phyloP scores from a whole-genome alignment of 2,113 vertebrate genomes.

The Lathamus discolor region DNA sequence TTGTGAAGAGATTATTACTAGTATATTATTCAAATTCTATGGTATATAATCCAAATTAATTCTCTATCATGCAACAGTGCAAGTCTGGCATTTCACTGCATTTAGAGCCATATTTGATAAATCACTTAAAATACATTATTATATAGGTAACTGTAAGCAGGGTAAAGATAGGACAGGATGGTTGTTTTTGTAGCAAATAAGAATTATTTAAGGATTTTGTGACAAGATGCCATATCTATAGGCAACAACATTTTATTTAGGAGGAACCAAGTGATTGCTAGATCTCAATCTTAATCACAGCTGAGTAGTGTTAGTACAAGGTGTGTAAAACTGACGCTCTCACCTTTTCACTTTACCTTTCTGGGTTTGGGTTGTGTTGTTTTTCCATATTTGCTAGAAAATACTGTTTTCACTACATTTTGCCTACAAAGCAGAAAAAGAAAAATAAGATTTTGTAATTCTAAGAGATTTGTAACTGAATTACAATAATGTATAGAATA shows the following conservation, averaged over 20 bases:
- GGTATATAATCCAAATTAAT: background rate
- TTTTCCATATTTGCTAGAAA: background rate
- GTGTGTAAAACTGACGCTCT: background rate
- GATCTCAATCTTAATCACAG: background rate
- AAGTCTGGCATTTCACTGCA: background rate
- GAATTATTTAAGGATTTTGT: background rate
- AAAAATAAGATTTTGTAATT: background rate
- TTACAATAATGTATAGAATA: background rate
- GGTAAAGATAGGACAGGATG: background rate
- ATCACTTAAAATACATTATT: background rate
- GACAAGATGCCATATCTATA: background rate
- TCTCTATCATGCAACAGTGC: background rate
- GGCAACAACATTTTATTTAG: background rate
- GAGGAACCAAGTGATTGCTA: background rate
- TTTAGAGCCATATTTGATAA: background rate
- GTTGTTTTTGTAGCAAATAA: background rate
- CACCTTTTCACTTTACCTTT: background rate
- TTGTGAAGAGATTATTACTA: background rate
- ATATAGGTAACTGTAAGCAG: background rate
- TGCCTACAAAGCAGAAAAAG: background rate
- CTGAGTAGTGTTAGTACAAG: background rate
- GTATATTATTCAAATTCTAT: accelerated
- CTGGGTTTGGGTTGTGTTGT: background rate
- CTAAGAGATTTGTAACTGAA: background rate
- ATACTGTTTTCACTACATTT: background rate